A percentile compares a stretch with the other conserved stretches of the same genome.
These are phyloP conservation scores for Meloidogyne exigua DNA, from an alignment of 1,140 invertebrate genomes.

Conservation along the genomic window DNA sequence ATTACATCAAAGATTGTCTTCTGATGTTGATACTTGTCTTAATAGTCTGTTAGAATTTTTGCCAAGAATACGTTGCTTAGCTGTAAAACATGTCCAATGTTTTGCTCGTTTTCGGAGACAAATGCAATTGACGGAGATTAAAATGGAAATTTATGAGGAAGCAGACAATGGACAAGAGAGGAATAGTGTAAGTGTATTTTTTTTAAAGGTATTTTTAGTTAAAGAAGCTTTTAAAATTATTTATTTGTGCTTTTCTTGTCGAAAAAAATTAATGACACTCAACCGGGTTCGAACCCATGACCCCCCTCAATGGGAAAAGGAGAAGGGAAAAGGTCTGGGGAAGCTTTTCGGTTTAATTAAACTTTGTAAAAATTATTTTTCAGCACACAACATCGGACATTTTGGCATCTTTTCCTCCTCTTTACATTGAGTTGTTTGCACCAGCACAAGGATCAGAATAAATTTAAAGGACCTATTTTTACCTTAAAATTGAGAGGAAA, in stretches of 20 bases:
- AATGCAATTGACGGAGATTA: not conserved
- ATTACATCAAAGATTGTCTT: constrained; percentile 10
- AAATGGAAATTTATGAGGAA: constrained; percentile 3
- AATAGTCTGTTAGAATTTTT: constrained; percentile 25
- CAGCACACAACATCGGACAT: constrained; percentile 7
- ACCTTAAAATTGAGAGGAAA: not conserved
- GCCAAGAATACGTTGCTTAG: constrained; percentile 15
- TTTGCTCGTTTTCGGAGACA: constrained; percentile 20
- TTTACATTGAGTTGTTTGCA: constrained; percentile 31
- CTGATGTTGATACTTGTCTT: constrained; percentile 30
- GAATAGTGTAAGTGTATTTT: no score
- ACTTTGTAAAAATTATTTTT: not conserved
- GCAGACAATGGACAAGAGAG: not conserved
- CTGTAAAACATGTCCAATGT: constrained; percentile 16
- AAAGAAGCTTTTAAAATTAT: no score
- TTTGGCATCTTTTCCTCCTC: constrained; percentile 24
- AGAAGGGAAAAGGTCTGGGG: no score
- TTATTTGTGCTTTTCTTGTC: no score
- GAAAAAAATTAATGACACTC: no score
- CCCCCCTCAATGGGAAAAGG: no score
- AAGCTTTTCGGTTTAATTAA: not conserved
- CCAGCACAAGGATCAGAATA: constrained; percentile 3
- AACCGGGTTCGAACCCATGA: no score
- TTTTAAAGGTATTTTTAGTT: no score
- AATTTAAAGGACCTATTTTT: not conserved